These are phyloP conservation scores for Cremastinae sp. DNA, from an alignment of 2,888 invertebrate species.

Conservation along the genomic window DNA sequence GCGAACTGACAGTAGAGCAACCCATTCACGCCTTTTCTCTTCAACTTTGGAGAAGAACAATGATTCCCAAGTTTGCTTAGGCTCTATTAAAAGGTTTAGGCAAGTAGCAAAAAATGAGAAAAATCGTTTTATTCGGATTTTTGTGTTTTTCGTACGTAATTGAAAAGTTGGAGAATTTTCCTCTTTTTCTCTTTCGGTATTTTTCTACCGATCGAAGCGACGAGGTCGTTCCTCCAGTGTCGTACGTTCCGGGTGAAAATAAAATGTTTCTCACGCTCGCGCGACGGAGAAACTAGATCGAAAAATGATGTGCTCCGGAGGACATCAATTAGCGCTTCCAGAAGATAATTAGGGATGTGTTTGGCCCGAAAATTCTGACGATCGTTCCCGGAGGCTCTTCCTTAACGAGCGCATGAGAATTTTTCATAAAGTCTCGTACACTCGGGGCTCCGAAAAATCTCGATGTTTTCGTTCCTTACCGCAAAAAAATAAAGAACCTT, in stretches of 20 bases:
- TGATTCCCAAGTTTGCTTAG: constrained; percentile 18
- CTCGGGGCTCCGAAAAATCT: too few relatives aligned
- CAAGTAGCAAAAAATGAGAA: too few relatives aligned
- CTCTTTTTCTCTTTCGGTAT: constrained; percentile 4
- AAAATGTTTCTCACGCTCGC: constrained; percentile 59
- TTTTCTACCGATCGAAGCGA: too few relatives aligned
- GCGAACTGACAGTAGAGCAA: not conserved
- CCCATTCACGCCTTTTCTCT: constrained; percentile 56
- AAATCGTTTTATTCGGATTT: too few relatives aligned
- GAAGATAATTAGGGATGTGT: constrained; percentile 54
- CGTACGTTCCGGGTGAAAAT: constrained; percentile 40
- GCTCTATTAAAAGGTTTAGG: too few relatives aligned
- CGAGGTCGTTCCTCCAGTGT: too few relatives aligned
- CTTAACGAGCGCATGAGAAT: not conserved
- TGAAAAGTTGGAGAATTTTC: constrained; percentile 7
- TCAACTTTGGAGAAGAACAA: constrained; percentile 28
- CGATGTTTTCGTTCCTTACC: not conserved
- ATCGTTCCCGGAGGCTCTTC: not conserved
- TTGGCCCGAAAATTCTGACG: constrained; percentile 6
- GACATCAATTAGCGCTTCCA: constrained; percentile 54
- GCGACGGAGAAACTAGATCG: constrained; percentile 43
- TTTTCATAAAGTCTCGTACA: too few relatives aligned
- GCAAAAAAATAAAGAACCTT: constrained; percentile 1
- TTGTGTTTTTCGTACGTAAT: too few relatives aligned
- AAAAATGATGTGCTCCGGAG: constrained; percentile 36